Conservation (phyloP, 2,113 vertebrate genomes). For the Mormyrus iriodes region DNA sequence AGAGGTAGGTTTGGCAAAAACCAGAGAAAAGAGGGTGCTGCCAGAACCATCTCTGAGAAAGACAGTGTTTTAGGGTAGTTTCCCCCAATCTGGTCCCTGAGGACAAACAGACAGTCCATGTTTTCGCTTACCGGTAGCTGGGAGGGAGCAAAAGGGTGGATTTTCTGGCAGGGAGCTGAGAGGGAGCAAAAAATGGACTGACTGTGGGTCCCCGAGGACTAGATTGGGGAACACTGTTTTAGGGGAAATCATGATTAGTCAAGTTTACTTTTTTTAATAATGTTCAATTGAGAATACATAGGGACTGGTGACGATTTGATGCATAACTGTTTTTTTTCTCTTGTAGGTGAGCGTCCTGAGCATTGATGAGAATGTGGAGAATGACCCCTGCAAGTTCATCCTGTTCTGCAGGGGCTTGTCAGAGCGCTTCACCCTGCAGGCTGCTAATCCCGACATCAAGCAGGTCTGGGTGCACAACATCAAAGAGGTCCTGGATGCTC, state of each 20-base stretch:
- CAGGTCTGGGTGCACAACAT: conserved; percentile 91
- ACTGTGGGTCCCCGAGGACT: background rate
- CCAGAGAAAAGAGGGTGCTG: background rate
- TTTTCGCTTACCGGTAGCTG: background rate
- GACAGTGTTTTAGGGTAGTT: background rate
- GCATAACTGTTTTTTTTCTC: conserved; percentile 8
- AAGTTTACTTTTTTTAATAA: background rate
- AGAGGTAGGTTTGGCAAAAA: background rate
- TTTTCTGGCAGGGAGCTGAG: background rate
- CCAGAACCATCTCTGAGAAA: background rate
- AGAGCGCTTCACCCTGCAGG: conserved; percentile 84
- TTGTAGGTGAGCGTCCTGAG: conserved; percentile 82
- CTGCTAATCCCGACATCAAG: conserved; percentile 87
- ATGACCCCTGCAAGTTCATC: conserved; percentile 90
- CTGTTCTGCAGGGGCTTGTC: conserved; percentile 79
- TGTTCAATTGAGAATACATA: background rate
- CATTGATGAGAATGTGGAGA: conserved; percentile 82
- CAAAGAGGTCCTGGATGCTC: conserved; percentile 82
- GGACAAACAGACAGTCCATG: background rate
- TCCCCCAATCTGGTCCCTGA: background rate
- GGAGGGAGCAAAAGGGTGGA: background rate
- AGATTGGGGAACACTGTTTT: background rate
- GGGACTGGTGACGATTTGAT: background rate
- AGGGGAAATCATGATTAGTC: background rate
- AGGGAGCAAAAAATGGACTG: too few relatives aligned